Conservation (phyloP, 1,140 invertebrate species). For the Teleopsis dalmanni region DNA sequence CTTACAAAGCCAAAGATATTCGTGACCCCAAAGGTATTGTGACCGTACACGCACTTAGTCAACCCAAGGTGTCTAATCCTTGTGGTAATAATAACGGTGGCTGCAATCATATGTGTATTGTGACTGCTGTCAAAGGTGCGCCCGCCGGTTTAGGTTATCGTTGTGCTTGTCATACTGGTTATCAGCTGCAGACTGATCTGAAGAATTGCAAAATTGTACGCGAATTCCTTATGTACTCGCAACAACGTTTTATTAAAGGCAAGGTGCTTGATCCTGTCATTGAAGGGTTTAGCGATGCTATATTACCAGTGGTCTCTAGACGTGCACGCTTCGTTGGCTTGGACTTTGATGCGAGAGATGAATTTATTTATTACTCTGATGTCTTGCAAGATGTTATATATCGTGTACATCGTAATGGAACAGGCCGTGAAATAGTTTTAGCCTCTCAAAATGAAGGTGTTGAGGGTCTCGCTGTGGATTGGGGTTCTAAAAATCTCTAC, state of each 20-base stretch:
- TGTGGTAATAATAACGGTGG: conserved; percentile 84
- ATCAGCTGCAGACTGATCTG: conserved; percentile 64
- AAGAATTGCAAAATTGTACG: conserved; percentile 76
- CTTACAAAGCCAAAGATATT: conserved; percentile 72
- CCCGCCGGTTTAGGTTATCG: conserved; percentile 77
- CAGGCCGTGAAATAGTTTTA: conserved; percentile 81
- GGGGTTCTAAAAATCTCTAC: conserved; percentile 95
- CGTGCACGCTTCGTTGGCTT: conserved; percentile 93
- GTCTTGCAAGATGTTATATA: conserved; percentile 96
- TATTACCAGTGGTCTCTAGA: conserved; percentile 79
- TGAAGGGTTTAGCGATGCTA: conserved; percentile 89
- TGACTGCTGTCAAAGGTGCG: conserved; percentile 69
- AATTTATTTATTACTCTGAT: conserved; percentile 94
- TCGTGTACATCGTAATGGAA: conserved; percentile 80
- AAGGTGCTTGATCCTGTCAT: conserved; percentile 83
- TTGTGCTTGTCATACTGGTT: conserved; percentile 92
- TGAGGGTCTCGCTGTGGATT: conserved; percentile 93
- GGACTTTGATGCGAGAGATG: conserved; percentile 87
- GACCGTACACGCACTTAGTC: conserved; percentile 68
- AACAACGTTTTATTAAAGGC: conserved; percentile 94
- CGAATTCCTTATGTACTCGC: conserved; percentile 95
- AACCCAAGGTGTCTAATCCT: conserved; percentile 73
- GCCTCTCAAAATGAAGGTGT: conserved; percentile 96
- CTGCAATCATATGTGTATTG: conserved; percentile 93
- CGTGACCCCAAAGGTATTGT: conserved; percentile 79